A percentile compares a stretch with the other conserved stretches of the same genome.
These are phyloP conservation scores for Albula goreensis DNA, from an alignment of 2,113 vertebrate genomes.

Conservation along the genomic window DNA sequence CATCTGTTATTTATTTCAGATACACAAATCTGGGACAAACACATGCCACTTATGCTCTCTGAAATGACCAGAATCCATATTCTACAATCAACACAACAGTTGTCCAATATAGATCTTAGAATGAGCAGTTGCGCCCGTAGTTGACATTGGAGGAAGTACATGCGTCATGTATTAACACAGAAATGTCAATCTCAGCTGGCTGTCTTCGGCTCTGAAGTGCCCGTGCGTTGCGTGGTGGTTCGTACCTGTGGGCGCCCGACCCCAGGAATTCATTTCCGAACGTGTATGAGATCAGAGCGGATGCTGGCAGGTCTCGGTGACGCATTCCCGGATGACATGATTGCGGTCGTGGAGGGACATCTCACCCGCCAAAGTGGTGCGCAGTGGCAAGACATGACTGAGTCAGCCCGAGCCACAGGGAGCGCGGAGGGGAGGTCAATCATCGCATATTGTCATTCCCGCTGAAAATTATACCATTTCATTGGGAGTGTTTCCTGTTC, in stretches of 20 bases:
- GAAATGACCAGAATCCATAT: no score
- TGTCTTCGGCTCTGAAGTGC: not conserved
- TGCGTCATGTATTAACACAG: not conserved
- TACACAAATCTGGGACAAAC: not conserved
- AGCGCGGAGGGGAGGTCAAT: not conserved
- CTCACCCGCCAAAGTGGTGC: not conserved
- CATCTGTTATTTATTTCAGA: not conserved
- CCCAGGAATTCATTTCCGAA: not conserved
- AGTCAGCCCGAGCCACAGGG: not conserved
- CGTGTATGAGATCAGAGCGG: not conserved
- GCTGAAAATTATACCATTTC: not conserved
- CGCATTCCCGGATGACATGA: not conserved
- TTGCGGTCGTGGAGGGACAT: not conserved
- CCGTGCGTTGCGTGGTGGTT: not conserved
- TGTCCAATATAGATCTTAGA: no score
- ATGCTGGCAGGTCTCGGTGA: not conserved
- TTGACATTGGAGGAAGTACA: not conserved
- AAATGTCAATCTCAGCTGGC: not conserved
- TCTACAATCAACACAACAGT: no score
- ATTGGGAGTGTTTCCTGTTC: not conserved
- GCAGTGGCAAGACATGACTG: not conserved
- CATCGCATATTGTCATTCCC: not conserved
- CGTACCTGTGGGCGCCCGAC: not conserved
- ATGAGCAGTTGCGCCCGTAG: no score
- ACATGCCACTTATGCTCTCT: no score